Percentiles rank a stretch among this genome's conserved stretches.
Evolutionary conservation across 2,113 vertebrate species (phyloP).

Genomic region (Hypocryptadius cinnamomeus): DNA sequence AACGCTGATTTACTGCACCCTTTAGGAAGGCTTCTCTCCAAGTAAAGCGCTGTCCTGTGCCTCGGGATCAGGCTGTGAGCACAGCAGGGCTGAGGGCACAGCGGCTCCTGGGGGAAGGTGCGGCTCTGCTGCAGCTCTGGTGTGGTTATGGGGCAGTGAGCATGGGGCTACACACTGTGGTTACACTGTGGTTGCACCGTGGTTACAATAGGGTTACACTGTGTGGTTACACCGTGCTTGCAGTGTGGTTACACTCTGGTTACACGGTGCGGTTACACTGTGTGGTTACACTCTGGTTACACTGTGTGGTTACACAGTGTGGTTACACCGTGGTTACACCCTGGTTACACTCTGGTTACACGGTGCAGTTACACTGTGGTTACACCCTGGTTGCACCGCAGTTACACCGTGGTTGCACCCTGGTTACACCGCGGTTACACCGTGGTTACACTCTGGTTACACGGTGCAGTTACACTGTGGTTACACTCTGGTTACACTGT

Average conservation of each 20-base stretch:
- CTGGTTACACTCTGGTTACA: background rate
- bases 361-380: too few relatives aligned
- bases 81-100: background rate
- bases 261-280: too few relatives aligned
- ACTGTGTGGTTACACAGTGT: rapidly evolving
- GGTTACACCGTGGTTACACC: background rate
- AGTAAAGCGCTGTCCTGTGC: background rate
- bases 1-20: background rate
- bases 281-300: background rate
- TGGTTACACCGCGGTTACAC: background rate
- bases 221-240: background rate
- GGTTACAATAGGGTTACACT: background rate
- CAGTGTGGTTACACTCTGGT: too few relatives aligned
- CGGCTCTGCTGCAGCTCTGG: rapidly evolving
- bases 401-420: background rate
- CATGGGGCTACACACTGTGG: background rate
- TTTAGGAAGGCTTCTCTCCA: background rate
- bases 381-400: background rate
- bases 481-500: rapidly evolving
- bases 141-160: background rate
- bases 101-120: background rate
- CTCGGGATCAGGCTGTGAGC: background rate
- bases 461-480: background rate
- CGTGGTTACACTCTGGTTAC: background rate
- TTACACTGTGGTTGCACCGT: background rate